Base-by-base conservation (phyloP, 2,113 vertebrate genomes). In the Cryptomyrus ogoouensis region DNA sequence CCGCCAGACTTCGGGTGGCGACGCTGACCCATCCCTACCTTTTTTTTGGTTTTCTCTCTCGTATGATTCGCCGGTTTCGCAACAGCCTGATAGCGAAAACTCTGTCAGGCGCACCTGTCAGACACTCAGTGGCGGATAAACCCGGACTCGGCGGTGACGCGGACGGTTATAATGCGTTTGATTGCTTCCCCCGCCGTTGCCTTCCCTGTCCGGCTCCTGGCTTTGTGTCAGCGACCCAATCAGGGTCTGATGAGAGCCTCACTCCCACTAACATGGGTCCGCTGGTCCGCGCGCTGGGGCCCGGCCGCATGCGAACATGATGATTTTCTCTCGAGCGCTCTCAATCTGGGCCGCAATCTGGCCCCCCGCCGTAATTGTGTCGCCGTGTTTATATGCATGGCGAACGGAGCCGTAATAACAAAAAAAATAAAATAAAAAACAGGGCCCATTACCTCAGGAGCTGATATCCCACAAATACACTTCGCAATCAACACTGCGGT, bases 391-490 rank as follows among this genome's bases (percentile, higher is more conserved):
- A 88, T 24, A 49, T 58, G 74, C 87, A 83, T 47, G 42, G 13
- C 39, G 0, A 56, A n/a, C 15, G 7, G n/a, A 35, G 13, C 52
- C 42, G 42, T 27, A 21, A 77, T 77, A 77, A 77, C 27, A 42
- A 6, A 80, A 80, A 35, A 77, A 77, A 77, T 4, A 1, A 5
- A 31, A 27, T 13, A 46, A 83, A 49, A 90, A 15, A 87, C 39
- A 12, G 27, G 24, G 47, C 70, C 46, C 89, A 77, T 90, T 90
- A 77, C 24, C 70, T 90, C 15, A 49, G 49, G 42, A 27, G 52
- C 35, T 44, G 31, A 77, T 58, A 88, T 27, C 17, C n/a, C 19
- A 88, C n/a, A 74, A 46, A 49, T 27, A 88, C 47, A 12, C 84
- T 42, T 12, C 10, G 58, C 46, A 53, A 87, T 49, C 89, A 88